Evolutionary conservation across 2,888 invertebrate genomes (phyloP).

Genomic region (Acleris holmiana): DNA sequence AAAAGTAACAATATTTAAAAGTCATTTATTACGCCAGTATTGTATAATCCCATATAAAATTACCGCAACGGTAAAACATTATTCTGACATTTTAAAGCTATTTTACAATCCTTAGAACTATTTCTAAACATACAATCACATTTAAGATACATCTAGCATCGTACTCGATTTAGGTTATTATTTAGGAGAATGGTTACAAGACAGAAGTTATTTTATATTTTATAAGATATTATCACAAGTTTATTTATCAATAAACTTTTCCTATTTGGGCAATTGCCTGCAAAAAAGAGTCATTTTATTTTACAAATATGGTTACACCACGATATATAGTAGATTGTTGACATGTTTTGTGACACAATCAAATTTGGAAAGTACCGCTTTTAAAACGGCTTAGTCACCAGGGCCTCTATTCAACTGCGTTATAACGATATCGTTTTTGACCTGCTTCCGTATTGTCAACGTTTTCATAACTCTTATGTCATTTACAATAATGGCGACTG

Average conservation of each 20-base stretch:
- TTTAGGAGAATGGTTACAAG: background rate
- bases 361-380: too few species aligned
- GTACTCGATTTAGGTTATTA: conserved; percentile 16
- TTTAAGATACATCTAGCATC: conserved; percentile 18
- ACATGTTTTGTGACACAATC: too few species aligned
- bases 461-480: too few species aligned
- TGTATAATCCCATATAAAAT: conserved; percentile 41
- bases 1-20: conserved; percentile 23
- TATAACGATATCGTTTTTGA: too few species aligned
- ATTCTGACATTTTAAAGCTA: conserved; percentile 30
- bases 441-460: too few species aligned
- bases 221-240: too few species aligned
- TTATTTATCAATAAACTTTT: background rate
- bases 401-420: too few species aligned
- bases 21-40: conserved; percentile 39
- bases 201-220: background rate
- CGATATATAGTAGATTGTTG: too few species aligned
- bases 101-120: conserved; percentile 19
- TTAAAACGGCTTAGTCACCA: too few species aligned
- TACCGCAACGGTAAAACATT: conserved; percentile 38
- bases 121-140: conserved; percentile 27
- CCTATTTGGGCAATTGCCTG: background rate
- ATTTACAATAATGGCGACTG: too few species aligned
- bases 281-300: too few species aligned
- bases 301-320: too few species aligned